Evolutionary conservation across 2,888 invertebrate species (phyloP), one percentile per base, ranked within the genome.

Genomic region (Erannis defoliaria): DNA sequence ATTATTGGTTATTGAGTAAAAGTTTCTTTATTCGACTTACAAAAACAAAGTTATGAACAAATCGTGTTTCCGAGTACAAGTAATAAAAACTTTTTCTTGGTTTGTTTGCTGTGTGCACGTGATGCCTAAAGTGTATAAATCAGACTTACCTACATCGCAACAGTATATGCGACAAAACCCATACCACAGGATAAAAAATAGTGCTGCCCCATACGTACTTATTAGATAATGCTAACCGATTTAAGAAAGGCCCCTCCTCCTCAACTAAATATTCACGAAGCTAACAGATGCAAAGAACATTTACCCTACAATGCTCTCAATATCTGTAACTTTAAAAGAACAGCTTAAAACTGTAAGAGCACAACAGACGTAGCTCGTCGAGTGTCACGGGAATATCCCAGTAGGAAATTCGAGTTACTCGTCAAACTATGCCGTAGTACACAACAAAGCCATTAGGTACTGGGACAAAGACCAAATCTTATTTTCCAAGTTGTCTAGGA

Each of bases 401-500:
- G 79, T 66, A 75, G 80, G 77, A 78, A 81, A 82, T 79, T 76
- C 77, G 77, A 84, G 78, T 78, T 77, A 75, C 79, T 77, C 80
- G 84, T 82, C 82, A 82, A 82, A 85, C 75, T 75, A 76, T 78
- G 76, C 78, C 80, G 73, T n/a, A n/a, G 82, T 82, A 88, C 88
- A 89, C 85, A 88, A 88, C 84, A 88, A 88, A 86, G 84, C 89
- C 86, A 88, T 89, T 89, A 89, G 81, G 81, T 75, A 77, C 75
- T 75, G 76, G 80, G 78, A 75, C 76, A 76, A 73, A 67, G 73
- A 73, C 79, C 79, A 77, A 83, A 85, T 86, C 82, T 85, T 86
- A 86, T 86, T 83, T 82, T 75, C 78, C 74, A 81, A 83, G 77
- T 84, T 84, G 21, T 75, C n/a, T n/a, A 78, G 77, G 76, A 81